A percentile compares a stretch with the other conserved stretches of the same genome.
Evolutionary conservation across 2,888 invertebrate genomes (phyloP).

Genomic region (Torymus aiolomorphi): DNA sequence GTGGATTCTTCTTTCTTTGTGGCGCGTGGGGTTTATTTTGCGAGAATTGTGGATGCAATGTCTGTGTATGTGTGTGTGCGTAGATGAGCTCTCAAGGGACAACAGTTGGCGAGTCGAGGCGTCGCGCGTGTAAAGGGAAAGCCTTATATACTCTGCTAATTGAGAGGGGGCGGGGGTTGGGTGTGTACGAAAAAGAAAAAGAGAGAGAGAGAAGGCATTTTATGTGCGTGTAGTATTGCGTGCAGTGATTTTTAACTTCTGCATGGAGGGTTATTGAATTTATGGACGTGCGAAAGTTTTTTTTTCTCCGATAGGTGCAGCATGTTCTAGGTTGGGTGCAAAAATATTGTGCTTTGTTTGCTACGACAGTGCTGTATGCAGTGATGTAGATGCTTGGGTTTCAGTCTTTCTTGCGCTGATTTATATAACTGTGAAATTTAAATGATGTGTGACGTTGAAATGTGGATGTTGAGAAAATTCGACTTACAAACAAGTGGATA

Average conservation of each 20-base stretch:
- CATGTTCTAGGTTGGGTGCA: too few species aligned
- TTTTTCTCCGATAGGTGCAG: background rate
- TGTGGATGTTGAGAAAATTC: too few species aligned
- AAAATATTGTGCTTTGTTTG: too few species aligned
- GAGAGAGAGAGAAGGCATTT: background rate
- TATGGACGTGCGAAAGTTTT: background rate
- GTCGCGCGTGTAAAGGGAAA: slow-evolving; percentile 7
- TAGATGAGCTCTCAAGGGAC: slow-evolving; percentile 33
- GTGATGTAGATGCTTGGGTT: too few species aligned
- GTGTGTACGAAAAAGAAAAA: background rate
- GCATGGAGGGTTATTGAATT: slow-evolving; percentile 18
- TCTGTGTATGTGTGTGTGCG: too few species aligned
- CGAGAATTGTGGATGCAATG: background rate
- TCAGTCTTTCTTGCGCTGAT: too few species aligned
- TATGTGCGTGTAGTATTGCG: background rate
- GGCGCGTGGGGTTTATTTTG: background rate
- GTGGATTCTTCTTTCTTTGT: background rate
- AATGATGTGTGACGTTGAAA: too few species aligned
- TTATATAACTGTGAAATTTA: too few species aligned
- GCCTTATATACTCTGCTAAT: slow-evolving; percentile 19
- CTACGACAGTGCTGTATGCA: too few species aligned
- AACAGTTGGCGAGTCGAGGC: slow-evolving; percentile 41
- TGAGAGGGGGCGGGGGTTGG: background rate
- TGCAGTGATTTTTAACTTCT: slow-evolving; percentile 38
- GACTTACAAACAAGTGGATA: too few species aligned